Base-by-base conservation (phyloP, 1,140 invertebrate genomes). In the Camponotus pennsylvanicus region DNA sequence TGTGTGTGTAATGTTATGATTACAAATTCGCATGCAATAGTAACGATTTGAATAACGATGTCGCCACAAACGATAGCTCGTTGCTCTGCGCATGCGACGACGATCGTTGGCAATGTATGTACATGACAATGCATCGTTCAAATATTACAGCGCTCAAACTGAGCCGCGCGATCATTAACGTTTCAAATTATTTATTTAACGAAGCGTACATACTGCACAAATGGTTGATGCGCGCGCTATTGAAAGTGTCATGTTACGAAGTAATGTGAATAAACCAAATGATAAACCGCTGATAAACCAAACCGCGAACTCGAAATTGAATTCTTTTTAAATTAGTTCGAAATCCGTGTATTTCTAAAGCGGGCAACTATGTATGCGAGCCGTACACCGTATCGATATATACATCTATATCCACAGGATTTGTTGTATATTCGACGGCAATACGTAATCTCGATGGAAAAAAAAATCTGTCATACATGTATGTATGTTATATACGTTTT, bases 161-260 rank as follows among this genome's bases (percentile, higher is more conserved):
- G 79, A 73, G 55, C 55, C 42, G 69, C 40, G 69, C 79, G 69
- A 42, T 83, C 69, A 75, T 83, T 83, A 83, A 73, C 61, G 79
- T 63, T 73, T 83, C 69, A 61, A 61, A 75, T 83, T 73, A 83
- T 83, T 83, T 83, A 83, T 83, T 83, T 83, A 83, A 83, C 79
- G 69, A 73, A 83, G 55, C 79, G 69, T 73, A 34, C 27, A 73
- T 55, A 83, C 55, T 49, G 52, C 13, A 52, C 55, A 42, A 73
- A 73, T 63, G 55, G 79, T 57, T 73, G 57, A 83, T 61, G 55
- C 32, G n/a, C 55, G 7, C 13, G 55, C 32, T 73, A 75, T 83
- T 82, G 67, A 61, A 82, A 73, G 69, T 45, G 79, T 63, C 59
- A 34, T 27, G 69, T 49, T 61, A 75, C 69, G 21, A 45, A 45